Evolutionary conservation across 2,888 invertebrate species (phyloP), one percentile per base, ranked within the genome.

Genomic region (Apamea sordens): DNA sequence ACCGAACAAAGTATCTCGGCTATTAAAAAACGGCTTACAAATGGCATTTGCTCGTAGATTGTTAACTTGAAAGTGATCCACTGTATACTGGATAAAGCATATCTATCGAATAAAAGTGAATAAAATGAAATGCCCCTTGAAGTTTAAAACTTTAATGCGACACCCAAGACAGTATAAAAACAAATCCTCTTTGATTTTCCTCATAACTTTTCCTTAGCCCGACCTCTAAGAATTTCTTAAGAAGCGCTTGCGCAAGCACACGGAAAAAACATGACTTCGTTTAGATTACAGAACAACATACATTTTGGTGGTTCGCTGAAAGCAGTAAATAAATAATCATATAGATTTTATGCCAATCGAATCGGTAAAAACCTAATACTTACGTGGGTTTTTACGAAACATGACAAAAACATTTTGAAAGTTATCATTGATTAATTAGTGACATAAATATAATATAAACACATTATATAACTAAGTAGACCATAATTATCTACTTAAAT

Each of bases 121-220:
- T 44, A 15, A 68, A 68, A 72, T 70, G 13, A 67, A 28, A 47
- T 53, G n/a, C 10, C 5, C 0, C 21, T 53, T 71, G 4, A 64
- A 53, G 41, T 18, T 15, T 32, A 24, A 44, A 68, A 53, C 32
- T 67, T 41, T 11, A 36, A 21, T 10, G 41, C 63, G n/a, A 47
- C 21, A 47, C 1, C 73, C 36, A 56, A 63, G 50, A 18, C 24
- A 32, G 24, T 41, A 28, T 18, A 41, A 28, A 79, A 71, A 24
- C 24, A 61, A 77, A 69, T 65, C n/a, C 41, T 73, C 41, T 73
- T 61, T 69, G 41, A 47, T 84, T 86, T 86, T 80, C 85, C 80
- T 76, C 24, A 76, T 36, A 50, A 59, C 1, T 67, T 80, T 76
- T 86, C 85, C 84, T 76, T 61, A 65, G n/a, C 6, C 6, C 8